These are phyloP conservation scores for Homalodisca vitripennis DNA, from an alignment of 1,140 invertebrate species.

Conservation along the genomic window DNA sequence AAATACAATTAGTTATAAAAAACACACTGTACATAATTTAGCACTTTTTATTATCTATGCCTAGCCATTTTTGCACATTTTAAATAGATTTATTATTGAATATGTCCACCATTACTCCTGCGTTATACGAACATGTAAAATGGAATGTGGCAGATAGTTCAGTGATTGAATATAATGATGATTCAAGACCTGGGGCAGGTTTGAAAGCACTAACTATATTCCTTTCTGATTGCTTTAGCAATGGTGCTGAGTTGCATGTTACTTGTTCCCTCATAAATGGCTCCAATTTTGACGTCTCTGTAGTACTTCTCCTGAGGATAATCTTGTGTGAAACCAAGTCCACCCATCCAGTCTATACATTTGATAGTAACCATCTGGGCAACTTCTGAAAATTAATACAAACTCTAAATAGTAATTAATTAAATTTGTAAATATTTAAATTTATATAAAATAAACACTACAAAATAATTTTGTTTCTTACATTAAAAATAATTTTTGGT, in stretches of 20 bases:
- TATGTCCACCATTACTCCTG: too few relatives aligned
- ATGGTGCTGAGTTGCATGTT: constrained; percentile 98
- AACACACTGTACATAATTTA: too few relatives aligned
- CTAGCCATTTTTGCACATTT: too few relatives aligned
- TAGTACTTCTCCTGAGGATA: constrained; percentile 97
- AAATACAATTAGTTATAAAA: too few relatives aligned
- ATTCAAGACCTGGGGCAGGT: too few relatives aligned
- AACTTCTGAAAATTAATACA: constrained; percentile 60
- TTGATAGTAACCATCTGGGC: constrained; percentile 82
- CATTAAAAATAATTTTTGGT: not conserved
- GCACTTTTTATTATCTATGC: too few relatives aligned
- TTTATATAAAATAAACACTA: not conserved
- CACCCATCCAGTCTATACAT: constrained; percentile 97
- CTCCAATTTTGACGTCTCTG: constrained; percentile 92
- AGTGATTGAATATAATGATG: too few relatives aligned
- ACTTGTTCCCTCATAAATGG: constrained; percentile 97
- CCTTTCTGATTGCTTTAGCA: constrained; percentile 75
- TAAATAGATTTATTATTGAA: too few relatives aligned
- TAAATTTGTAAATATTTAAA: too few relatives aligned
- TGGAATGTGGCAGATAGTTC: too few relatives aligned
- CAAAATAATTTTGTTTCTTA: not conserved
- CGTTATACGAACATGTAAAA: too few relatives aligned
- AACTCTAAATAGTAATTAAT: not conserved
- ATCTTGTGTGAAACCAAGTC: constrained; percentile 93
- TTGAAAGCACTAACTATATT: constrained; percentile 58